Evolutionary conservation across 2,113 vertebrate species (phyloP), one percentile per base, ranked within the genome.

Genomic region (Hypomesus transpacificus): DNA sequence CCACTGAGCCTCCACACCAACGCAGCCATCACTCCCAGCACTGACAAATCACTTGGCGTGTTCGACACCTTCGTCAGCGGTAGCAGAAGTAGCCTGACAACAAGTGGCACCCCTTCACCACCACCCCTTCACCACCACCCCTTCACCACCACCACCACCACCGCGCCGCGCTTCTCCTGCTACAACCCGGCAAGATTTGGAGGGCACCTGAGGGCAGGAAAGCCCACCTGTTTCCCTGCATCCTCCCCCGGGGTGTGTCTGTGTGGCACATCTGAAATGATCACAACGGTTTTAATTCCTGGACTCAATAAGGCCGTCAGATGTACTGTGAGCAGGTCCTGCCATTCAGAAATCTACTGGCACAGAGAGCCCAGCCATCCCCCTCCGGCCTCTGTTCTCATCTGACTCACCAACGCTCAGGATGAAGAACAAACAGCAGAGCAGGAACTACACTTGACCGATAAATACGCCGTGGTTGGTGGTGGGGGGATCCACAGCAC

Each of bases 301-400:
- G 17, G 5, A 14, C 53, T 64, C 18, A 46, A 34, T 18, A 46
- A 18, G 28, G 20, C 3, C 57, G 1, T 20, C 20, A 20, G 18
- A 20, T 21, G 39, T 14, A 20, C 56, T 79, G 39, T 17, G 46
- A n/a, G 46, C 77, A 76, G 28, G 58, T 82, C 74, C 77, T 22
- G n/a, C 70, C 81, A 60, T 71, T 77, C 69, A 67, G 52, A 68
- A 78, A 69, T 79, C 72, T 65, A 67, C 31, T 62, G 78, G 76
- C 65, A 72, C 77, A 80, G 73, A 80, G 65, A 82, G 68, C 76
- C 74, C 76, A 81, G 69, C 81, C 82, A 73, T 71, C 65, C 71
- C 74, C 81, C 62, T 82, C 74, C 72, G 66, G 74, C 75, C 31
- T 60, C 24, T 82, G 53, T 39, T 57, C 58, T 20, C 66, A 66